These are phyloP conservation scores for Harpagoxenus sublaevis DNA, from an alignment of 2,888 invertebrate species.

Conservation along the genomic window DNA sequence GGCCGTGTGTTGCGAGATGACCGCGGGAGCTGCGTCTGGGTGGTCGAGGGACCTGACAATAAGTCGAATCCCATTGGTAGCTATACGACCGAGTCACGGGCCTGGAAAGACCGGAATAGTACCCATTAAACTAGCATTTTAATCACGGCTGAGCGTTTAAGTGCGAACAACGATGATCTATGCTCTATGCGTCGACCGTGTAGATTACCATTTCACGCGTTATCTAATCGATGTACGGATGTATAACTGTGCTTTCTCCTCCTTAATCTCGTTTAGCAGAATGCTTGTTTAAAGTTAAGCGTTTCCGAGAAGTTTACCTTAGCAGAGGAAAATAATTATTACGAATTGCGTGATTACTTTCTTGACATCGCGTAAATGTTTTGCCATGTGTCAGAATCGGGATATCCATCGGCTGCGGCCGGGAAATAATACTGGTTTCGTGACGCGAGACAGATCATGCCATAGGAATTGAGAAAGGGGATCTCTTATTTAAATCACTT, in stretches of 20 bases:
- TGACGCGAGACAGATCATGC: constrained; percentile 24
- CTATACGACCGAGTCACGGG: background rate
- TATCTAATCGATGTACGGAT: constrained; percentile 7
- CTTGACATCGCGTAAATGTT: background rate
- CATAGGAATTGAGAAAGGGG: constrained; percentile 29
- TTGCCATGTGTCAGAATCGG: background rate
- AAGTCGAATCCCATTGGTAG: constrained; percentile 33
- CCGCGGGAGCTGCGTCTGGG: constrained; percentile 73
- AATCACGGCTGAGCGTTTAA: constrained; percentile 43
- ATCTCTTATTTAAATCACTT: constrained; percentile 22
- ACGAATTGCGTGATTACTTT: constrained; percentile 8
- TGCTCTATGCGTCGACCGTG: background rate
- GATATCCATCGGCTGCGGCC: background rate
- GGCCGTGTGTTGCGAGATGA: constrained; percentile 60
- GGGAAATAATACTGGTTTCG: background rate
- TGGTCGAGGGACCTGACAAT: constrained; percentile 65
- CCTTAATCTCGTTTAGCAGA: constrained; percentile 11
- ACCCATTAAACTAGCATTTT: constrained; percentile 42
- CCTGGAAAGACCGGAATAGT: constrained; percentile 8
- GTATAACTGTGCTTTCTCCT: background rate
- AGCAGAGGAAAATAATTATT: constrained; percentile 8
- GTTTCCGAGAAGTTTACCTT: constrained; percentile 25
- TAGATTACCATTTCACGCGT: constrained; percentile 24
- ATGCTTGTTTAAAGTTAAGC: background rate
- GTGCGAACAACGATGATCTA: constrained; percentile 35